A percentile compares a stretch with the other conserved stretches of the same genome.
Evolutionary conservation across 2,113 vertebrate genomes (phyloP).

Genomic region (Hipposideros armiger): DNA sequence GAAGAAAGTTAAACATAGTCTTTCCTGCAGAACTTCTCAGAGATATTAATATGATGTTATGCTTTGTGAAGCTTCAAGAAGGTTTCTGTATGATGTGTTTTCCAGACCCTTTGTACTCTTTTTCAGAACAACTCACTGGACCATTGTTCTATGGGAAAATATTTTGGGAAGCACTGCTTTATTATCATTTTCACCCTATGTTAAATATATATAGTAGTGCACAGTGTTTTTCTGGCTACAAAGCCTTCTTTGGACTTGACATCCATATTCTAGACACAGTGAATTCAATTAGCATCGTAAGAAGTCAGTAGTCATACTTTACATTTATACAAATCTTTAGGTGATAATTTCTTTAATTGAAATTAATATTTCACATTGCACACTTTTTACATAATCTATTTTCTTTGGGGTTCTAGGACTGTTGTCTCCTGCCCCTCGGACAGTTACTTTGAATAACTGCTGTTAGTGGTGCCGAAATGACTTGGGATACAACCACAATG

Average conservation of each 20-base stretch:
- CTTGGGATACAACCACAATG: neutral
- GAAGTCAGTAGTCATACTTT: neutral
- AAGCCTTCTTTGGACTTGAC: neutral
- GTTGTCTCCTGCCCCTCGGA: neutral
- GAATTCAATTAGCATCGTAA: neutral
- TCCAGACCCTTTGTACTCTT: neutral
- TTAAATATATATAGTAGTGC: neutral
- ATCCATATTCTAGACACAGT: neutral
- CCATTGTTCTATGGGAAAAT: neutral
- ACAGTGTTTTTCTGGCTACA: neutral
- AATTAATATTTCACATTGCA: neutral
- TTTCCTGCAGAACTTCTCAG: constrained; percentile 21
- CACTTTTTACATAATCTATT: neutral
- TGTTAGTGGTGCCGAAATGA: neutral
- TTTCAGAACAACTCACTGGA: neutral
- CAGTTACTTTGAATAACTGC: neutral
- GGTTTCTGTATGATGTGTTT: neutral
- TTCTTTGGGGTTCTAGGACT: neutral
- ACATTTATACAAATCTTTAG: neutral
- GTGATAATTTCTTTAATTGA: neutral
- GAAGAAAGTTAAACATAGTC: neutral
- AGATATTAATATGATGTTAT: neutral
- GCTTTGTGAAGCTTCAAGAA: neutral
- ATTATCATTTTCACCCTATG: neutral
- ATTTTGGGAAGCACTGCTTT: neutral